Evolutionary conservation across 1,140 invertebrate genomes (phyloP).

Genomic region (Meloidogyne floridensis): DNA sequence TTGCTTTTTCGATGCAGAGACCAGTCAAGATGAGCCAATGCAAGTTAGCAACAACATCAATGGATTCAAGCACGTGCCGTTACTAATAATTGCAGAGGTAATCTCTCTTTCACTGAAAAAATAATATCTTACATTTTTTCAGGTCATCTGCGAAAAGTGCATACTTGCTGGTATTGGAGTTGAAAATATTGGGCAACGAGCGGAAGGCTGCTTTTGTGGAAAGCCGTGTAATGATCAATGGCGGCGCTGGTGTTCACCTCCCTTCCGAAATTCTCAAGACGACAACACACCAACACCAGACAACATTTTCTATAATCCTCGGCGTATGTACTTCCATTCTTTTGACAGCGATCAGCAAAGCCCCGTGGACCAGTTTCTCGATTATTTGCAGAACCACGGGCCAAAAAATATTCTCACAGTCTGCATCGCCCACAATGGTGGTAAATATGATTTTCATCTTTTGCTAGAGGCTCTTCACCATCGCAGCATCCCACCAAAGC

Average conservation of each 20-base stretch:
- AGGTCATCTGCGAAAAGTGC: constrained; percentile 11
- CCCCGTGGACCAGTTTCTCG: constrained; percentile 23
- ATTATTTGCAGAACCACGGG: neutral
- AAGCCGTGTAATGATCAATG: neutral
- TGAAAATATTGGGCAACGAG: neutral
- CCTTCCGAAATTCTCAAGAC: neutral
- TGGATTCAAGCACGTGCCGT: constrained; percentile 1
- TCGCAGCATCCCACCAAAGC: neutral
- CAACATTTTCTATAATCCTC: neutral
- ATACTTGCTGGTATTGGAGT: constrained; percentile 15
- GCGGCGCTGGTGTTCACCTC: constrained; percentile 12
- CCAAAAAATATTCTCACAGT: no score
- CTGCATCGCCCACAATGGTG: neutral
- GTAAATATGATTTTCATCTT: constrained; percentile 19
- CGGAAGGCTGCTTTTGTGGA: constrained; percentile 2
- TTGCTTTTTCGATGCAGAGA: neutral
- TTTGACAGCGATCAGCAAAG: neutral
- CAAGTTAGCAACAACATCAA: no score
- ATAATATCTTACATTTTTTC: no score
- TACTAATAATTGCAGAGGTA: constrained; percentile 15
- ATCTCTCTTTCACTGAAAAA: no score
- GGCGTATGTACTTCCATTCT: constrained; percentile 12
- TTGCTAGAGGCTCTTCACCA: constrained; percentile 14
- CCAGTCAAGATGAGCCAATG: neutral
- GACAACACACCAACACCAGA: neutral